These are phyloP conservation scores for Drosophila rubida DNA, from an alignment of 2,888 invertebrate species.

Conservation along the genomic window DNA sequence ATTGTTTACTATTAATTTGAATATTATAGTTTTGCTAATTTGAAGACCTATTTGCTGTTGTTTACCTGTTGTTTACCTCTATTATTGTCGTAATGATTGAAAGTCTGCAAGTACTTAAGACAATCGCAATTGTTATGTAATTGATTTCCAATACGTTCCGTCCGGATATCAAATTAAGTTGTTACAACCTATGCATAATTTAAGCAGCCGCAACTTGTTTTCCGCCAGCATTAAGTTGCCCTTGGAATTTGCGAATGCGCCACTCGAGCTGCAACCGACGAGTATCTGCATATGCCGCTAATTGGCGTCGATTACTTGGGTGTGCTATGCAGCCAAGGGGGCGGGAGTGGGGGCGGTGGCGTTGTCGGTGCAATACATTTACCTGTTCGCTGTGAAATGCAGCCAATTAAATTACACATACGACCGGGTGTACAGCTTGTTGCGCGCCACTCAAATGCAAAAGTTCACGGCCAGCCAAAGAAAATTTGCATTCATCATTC, in stretches of 20 bases:
- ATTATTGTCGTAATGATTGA: no score
- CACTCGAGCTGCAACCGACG: not conserved
- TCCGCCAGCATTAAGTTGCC: slow-evolving; percentile 4
- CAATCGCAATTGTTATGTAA: no score
- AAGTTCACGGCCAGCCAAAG: slow-evolving; percentile 65
- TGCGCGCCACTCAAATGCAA: slow-evolving; percentile 56
- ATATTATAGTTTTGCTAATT: no score
- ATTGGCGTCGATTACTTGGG: slow-evolving; percentile 55
- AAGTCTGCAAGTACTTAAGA: no score
- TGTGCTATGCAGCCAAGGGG: no score
- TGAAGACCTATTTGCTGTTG: no score
- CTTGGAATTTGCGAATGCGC: slow-evolving; percentile 6
- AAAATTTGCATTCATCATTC: slow-evolving; percentile 56
- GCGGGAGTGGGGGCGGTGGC: no score
- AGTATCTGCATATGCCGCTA: slow-evolving; percentile 25
- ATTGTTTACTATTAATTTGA: no score
- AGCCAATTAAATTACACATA: slow-evolving; percentile 62
- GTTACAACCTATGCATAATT: no score
- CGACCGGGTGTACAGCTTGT: slow-evolving; percentile 26
- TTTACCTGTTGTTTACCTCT: no score
- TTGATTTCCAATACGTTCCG: no score
- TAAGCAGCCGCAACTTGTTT: not conserved
- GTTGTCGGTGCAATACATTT: slow-evolving; percentile 20
- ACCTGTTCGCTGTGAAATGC: slow-evolving; percentile 21
- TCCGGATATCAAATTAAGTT: no score